Base-by-base conservation (phyloP, 2,888 invertebrate species). In the Diploptera punctata region DNA sequence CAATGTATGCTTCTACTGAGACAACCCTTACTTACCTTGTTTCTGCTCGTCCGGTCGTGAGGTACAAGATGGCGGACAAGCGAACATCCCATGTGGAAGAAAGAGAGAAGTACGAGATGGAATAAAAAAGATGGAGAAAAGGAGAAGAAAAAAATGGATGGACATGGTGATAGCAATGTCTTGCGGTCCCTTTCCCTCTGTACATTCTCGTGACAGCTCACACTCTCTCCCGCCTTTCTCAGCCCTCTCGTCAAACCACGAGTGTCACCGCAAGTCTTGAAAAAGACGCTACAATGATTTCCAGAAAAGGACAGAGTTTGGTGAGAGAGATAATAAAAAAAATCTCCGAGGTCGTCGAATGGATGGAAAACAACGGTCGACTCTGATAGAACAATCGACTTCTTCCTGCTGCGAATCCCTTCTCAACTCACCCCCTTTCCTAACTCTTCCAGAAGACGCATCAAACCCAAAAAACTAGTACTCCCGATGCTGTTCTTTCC, bases 21-120 rank as follows among this genome's bases (percentile, higher is more conserved):
- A 21, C 61, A 61, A 54, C 21, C 65, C 26, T 65, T 31, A 44
- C 52, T 47, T 49, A 21, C 21, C 70, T 70, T 70, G 74, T 74
- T 70, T 72, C 70, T 72, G 74, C 67, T 74, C 74, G 68, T 70
- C 67, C 60, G 61, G 44, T 74, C 74, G 74, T 74, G 74, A 74
- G 71, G 52, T 72, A 74, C 72, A 74, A 72, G 67, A 74, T 74
- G 74, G 74, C 74, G 72, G 72, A 71, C 68, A 74, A 60, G 26
- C 18, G 47, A 49, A 61, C 67, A 61, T 44, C 62, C 9, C 21
- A 26, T n/a, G 21, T 43, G 31, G 24, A 5, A 54, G 21, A 24
- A 0, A 9, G 3, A 38, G 10, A 38, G 43, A 33, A 18, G 16
- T n/a, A 57, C 21, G 7, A n/a, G 65, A 61, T 33, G 3, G 21